A percentile compares a stretch with the other conserved stretches of the same genome.
phyloP scores from a whole-genome alignment of 2,888 invertebrate species.

The Athetis lepigone region DNA sequence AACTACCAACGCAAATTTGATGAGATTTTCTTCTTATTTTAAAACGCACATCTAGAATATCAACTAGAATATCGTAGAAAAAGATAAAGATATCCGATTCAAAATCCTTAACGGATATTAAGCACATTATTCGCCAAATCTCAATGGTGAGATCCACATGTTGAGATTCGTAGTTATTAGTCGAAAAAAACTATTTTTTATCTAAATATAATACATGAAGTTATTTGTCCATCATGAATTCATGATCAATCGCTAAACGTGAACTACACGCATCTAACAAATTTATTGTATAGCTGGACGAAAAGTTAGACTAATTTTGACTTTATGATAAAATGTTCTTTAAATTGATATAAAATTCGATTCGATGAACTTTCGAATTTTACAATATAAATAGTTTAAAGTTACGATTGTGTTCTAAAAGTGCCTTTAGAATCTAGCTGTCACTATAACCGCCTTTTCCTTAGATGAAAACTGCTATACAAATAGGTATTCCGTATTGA shows the following conservation, averaged over 20 bases:
- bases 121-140: constrained; percentile 8
- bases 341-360: constrained; percentile 9
- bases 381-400: constrained; percentile 18
- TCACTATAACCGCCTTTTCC: constrained; percentile 45
- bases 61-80: constrained; percentile 8
- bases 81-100: neutral
- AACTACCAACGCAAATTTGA: too few relatives aligned
- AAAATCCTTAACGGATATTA: neutral
- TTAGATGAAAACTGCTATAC: constrained; percentile 13
- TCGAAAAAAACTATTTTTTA: neutral
- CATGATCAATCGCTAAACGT: neutral
- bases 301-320: neutral
- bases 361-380: constrained; percentile 24
- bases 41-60: neutral
- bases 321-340: neutral
- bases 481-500: neutral
- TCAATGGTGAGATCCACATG: neutral
- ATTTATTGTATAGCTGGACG: neutral
- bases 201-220: too few relatives aligned
- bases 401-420: constrained; percentile 13
- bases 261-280: neutral
- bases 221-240: too few relatives aligned
- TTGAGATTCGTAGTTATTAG: constrained; percentile 10
- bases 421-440: constrained; percentile 58
- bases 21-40: too few relatives aligned